These are phyloP conservation scores for Nematopogon swammerdamellus DNA, from an alignment of 2,888 invertebrate genomes.

Conservation along the genomic window DNA sequence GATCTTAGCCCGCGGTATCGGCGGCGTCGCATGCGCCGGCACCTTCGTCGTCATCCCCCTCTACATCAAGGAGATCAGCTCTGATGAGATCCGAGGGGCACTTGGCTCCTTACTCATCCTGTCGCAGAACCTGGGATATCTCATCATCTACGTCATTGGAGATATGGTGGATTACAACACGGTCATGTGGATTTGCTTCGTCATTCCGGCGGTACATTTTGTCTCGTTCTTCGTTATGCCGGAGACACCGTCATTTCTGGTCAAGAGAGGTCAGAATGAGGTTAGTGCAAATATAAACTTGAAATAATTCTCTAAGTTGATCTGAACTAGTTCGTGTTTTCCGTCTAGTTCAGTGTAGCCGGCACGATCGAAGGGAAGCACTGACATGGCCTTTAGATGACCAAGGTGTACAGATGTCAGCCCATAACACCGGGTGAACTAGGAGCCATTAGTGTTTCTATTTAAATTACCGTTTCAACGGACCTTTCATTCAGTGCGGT, in stretches of 20 bases:
- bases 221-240: constrained; percentile 40
- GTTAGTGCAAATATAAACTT: too few relatives aligned
- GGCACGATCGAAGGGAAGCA: too few relatives aligned
- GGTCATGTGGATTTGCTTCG: constrained; percentile 41
- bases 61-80: constrained; percentile 41
- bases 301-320: neutral
- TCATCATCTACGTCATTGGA: constrained; percentile 41
- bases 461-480: too few relatives aligned
- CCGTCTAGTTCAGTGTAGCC: too few relatives aligned
- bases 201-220: constrained; percentile 34
- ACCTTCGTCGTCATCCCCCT: constrained; percentile 48
- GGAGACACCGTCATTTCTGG: constrained; percentile 45
- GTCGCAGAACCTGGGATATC: constrained; percentile 44
- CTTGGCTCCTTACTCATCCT: constrained; percentile 46
- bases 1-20: constrained; percentile 36
- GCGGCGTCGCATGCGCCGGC: constrained; percentile 44
- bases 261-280: constrained; percentile 42
- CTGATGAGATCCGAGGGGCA: constrained; percentile 41
- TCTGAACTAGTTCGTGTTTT: too few relatives aligned
- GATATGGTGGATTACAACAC: constrained; percentile 33
- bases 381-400: too few relatives aligned
- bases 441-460: neutral
- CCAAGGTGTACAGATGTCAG: neutral
- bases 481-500: too few relatives aligned
- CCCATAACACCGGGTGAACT: too few relatives aligned